Conservation (phyloP, 2,888 invertebrate species). For the Pinctada fucata region DNA sequence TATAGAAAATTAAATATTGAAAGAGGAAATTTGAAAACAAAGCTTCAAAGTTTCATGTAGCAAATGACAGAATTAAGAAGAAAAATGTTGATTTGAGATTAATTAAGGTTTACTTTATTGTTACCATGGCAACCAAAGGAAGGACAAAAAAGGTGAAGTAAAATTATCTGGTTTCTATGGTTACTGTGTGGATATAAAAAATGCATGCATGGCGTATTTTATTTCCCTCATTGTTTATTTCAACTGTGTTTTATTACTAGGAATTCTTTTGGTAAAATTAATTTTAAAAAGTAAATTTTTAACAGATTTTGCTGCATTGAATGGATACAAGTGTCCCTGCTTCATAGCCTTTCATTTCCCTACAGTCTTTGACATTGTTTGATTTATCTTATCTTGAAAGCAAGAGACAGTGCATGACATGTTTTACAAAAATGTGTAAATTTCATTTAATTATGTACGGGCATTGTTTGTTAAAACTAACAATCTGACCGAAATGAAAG, state of each 20-base stretch:
- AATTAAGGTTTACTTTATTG: conserved; percentile 36
- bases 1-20: background rate
- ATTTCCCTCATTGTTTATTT: conserved; percentile 6
- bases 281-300: too few species aligned
- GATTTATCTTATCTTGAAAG: background rate
- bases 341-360: conserved; percentile 6
- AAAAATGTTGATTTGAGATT: background rate
- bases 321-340: too few species aligned
- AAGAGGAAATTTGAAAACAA: background rate
- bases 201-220: background rate
- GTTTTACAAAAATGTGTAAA: too few species aligned
- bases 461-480: too few species aligned
- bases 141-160: conserved; percentile 63
- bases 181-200: background rate
- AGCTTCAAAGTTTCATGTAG: too few species aligned
- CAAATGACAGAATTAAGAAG: too few species aligned
- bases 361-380: background rate
- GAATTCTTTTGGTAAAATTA: too few species aligned
- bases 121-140: conserved; percentile 55
- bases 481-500: too few species aligned
- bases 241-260: background rate
- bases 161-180: conserved; percentile 10
- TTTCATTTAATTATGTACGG: too few species aligned
- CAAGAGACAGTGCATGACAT: too few species aligned
- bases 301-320: too few species aligned